phyloP scores from a whole-genome alignment of 2,113 vertebrate species.

The Egretta garzetta region DNA sequence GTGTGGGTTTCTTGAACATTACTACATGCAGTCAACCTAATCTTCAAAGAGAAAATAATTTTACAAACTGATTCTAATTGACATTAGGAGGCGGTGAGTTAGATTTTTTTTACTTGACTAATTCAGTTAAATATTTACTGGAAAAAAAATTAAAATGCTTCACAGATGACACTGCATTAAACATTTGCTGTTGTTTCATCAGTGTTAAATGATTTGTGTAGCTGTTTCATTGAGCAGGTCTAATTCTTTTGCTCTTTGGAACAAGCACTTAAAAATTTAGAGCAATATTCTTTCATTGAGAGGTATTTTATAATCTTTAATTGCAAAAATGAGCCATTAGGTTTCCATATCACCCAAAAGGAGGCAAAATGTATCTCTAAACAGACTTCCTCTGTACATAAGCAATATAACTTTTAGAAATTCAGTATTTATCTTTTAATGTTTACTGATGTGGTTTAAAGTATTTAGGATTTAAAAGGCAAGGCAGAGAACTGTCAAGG shows the following conservation, averaged over 20 bases:
- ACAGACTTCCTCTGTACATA: background rate
- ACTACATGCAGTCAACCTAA: background rate
- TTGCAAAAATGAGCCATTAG: background rate
- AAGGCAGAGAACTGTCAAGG: background rate
- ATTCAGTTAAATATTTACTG: conserved; percentile 18
- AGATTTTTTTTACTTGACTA: background rate
- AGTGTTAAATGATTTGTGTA: conserved; percentile 2
- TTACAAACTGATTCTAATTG: background rate
- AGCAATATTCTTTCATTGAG: background rate
- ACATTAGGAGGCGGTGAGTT: background rate
- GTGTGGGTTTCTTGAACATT: background rate
- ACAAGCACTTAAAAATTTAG: background rate
- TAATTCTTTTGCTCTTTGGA: background rate
- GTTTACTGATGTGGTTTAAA: background rate
- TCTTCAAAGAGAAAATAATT: background rate
- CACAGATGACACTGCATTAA: background rate
- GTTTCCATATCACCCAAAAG: background rate
- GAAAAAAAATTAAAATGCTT: background rate
- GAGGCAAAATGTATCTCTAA: background rate
- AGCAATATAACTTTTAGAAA: background rate
- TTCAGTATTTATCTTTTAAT: conserved; percentile 9
- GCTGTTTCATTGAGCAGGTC: background rate
- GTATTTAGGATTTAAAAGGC: conserved; percentile 8
- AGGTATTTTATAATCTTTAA: background rate
- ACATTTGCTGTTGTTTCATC: background rate